Percentiles rank a stretch among this genome's conserved stretches.
These are phyloP conservation scores for Rosalia funebris DNA, from an alignment of 2,888 invertebrate genomes.

Conservation along the genomic window DNA sequence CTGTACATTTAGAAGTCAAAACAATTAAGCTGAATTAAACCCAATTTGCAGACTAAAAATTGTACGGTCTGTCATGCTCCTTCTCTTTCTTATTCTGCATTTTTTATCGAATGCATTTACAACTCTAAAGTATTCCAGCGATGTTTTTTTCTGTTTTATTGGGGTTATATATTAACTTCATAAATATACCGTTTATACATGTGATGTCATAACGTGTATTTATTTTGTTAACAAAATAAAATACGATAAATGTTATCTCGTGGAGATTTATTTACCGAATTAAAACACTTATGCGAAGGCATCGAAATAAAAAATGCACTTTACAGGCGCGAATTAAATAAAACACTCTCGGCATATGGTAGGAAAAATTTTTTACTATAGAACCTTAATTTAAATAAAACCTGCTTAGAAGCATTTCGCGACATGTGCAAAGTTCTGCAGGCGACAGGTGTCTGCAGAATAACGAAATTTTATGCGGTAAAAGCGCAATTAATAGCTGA, in stretches of 20 bases:
- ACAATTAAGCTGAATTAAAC: slow-evolving; percentile 1
- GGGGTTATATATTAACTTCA: neutral
- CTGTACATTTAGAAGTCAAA: too few species aligned
- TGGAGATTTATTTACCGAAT: slow-evolving; percentile 12
- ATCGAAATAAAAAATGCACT: too few species aligned
- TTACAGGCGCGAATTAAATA: too few species aligned
- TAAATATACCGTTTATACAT: neutral
- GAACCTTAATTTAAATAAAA: too few species aligned
- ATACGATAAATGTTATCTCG: slow-evolving; percentile 17
- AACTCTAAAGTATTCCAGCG: neutral
- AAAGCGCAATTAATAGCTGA: slow-evolving; percentile 12
- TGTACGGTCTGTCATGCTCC: neutral
- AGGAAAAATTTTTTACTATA: too few species aligned
- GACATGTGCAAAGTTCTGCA: slow-evolving; percentile 1
- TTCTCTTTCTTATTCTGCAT: neutral
- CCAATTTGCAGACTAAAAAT: slow-evolving; percentile 4
- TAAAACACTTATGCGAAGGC: too few species aligned
- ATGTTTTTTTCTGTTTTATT: neutral
- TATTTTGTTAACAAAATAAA: slow-evolving; percentile 13
- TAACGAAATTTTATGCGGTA: neutral
- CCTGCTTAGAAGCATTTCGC: too few species aligned
- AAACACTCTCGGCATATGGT: too few species aligned
- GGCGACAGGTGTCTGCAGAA: slow-evolving; percentile 4
- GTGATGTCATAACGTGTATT: slow-evolving; percentile 11
- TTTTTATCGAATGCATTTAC: neutral